These are phyloP conservation scores for Acholoe squamosa DNA, from an alignment of 2,888 invertebrate species.

Conservation along the genomic window DNA sequence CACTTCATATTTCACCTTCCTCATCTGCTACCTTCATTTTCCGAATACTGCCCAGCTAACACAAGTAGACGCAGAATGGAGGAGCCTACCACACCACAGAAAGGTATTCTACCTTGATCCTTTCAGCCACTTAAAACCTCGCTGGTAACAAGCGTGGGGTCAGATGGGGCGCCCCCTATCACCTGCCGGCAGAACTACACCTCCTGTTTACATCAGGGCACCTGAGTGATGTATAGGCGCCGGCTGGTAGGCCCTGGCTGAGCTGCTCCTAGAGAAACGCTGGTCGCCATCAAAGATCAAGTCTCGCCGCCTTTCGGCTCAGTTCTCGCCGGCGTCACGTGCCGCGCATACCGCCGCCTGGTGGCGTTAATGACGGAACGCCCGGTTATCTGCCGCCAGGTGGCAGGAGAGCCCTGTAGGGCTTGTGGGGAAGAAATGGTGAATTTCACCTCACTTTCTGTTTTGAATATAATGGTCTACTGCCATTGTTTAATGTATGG, in stretches of 20 bases:
- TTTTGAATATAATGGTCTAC: too few relatives aligned
- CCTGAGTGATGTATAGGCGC: constrained; percentile 42
- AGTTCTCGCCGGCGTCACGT: constrained; percentile 54
- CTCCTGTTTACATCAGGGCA: constrained; percentile 47
- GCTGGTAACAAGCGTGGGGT: constrained; percentile 20
- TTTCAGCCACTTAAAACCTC: constrained; percentile 1
- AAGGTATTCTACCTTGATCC: not conserved
- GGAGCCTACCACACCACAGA: not conserved
- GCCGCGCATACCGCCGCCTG: constrained; percentile 46
- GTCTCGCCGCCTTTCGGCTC: constrained; percentile 16
- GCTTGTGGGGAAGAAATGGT: not conserved
- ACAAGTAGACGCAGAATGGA: not conserved
- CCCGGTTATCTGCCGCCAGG: constrained; percentile 43
- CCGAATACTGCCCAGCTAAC: not conserved
- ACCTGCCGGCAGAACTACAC: constrained; percentile 43
- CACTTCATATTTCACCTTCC: constrained; percentile 27
- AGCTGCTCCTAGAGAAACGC: not conserved
- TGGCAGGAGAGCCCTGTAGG: not conserved
- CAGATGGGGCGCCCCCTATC: constrained; percentile 42
- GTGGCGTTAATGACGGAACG: constrained; percentile 40
- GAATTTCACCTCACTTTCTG: too few relatives aligned
- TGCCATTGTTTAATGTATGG: too few relatives aligned
- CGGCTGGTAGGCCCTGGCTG: not conserved
- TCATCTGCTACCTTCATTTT: constrained; percentile 20
- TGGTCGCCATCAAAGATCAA: not conserved